phyloP scores from a whole-genome alignment of 2,797 vertebrate species.

The Poecilia gillii region DNA sequence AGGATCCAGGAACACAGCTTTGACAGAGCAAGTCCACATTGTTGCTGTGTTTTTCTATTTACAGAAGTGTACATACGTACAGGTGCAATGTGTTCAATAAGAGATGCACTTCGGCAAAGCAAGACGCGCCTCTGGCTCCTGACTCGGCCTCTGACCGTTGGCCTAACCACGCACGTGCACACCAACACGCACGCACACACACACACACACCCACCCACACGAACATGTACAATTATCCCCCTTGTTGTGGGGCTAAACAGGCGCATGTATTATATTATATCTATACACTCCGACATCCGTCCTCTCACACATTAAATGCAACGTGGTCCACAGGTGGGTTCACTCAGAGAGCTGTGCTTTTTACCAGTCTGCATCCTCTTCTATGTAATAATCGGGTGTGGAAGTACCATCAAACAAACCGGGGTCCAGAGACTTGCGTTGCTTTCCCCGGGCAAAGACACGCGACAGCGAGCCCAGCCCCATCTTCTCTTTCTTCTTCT shows the following conservation, averaged over 20 bases:
- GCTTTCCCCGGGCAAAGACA: conserved; percentile 96
- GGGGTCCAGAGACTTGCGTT: conserved; percentile 96
- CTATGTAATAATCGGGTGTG: conserved; percentile 98
- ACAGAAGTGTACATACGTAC: conserved; percentile 72
- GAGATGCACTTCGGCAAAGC: conserved; percentile 65
- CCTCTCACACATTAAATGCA: conserved; percentile 35
- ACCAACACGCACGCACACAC: conserved; percentile 35
- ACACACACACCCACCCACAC: conserved; percentile 18
- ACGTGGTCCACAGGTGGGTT: conserved; percentile 54
- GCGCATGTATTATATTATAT: conserved; percentile 48
- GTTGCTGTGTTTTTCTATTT: conserved; percentile 69
- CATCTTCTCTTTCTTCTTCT: conserved; percentile 99
- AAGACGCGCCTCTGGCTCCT: conserved; percentile 43
- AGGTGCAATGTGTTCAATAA: conserved; percentile 68
- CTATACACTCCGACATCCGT: conserved; percentile 40
- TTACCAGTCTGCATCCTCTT: conserved; percentile 99
- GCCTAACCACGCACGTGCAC: conserved; percentile 30
- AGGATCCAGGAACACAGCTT: conserved; percentile 78
- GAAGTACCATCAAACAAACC: conserved; percentile 97
- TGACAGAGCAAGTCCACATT: conserved; percentile 78
- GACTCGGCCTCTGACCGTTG: conserved; percentile 52
- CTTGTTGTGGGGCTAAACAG: conserved; percentile 47
- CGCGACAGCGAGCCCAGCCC: conserved; percentile 96
- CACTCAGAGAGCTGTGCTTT: conserved; percentile 58
- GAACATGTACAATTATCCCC: conserved; percentile 15